Percentiles rank a stretch among this genome's conserved stretches.
These are phyloP conservation scores for Fregata magnificens DNA, from an alignment of 2,113 vertebrate species.

Conservation along the genomic window DNA sequence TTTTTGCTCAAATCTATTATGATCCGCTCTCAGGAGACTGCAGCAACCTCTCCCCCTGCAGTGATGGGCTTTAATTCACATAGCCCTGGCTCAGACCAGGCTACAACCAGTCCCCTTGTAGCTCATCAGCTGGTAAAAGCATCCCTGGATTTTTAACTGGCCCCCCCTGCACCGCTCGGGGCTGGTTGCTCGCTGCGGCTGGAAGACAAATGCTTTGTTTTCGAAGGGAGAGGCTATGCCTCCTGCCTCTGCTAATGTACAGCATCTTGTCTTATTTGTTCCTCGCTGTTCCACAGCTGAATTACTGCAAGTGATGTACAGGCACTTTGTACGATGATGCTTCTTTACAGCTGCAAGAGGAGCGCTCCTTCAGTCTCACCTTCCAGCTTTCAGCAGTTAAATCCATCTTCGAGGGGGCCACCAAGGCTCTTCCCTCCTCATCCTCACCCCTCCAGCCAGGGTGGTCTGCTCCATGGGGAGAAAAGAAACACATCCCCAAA, in stretches of 20 bases:
- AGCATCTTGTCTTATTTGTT: not conserved
- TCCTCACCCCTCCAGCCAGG: not conserved
- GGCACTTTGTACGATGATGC: not conserved
- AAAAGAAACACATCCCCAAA: not conserved
- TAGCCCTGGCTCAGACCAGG: not conserved
- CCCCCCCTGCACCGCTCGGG: fast-evolving
- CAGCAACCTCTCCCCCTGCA: fast-evolving
- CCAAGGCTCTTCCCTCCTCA: not conserved
- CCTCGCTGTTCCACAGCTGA: not conserved
- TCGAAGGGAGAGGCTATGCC: not conserved
- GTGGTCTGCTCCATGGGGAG: fast-evolving
- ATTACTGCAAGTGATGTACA: not conserved
- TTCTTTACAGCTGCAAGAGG: not conserved
- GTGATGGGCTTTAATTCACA: not conserved
- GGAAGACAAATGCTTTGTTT: not conserved
- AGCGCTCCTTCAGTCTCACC: not conserved
- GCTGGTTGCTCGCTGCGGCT: not conserved
- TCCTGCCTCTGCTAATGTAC: not conserved
- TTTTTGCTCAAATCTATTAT: not conserved
- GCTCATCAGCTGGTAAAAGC: not conserved
- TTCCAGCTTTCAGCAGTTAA: not conserved
- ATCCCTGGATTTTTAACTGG: not conserved
- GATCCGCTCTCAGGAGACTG: not conserved
- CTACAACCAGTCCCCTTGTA: not conserved
- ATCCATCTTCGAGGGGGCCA: fast-evolving